phyloP scores from a whole-genome alignment of 2,888 invertebrate genomes.

The Ormyrus rosae region DNA sequence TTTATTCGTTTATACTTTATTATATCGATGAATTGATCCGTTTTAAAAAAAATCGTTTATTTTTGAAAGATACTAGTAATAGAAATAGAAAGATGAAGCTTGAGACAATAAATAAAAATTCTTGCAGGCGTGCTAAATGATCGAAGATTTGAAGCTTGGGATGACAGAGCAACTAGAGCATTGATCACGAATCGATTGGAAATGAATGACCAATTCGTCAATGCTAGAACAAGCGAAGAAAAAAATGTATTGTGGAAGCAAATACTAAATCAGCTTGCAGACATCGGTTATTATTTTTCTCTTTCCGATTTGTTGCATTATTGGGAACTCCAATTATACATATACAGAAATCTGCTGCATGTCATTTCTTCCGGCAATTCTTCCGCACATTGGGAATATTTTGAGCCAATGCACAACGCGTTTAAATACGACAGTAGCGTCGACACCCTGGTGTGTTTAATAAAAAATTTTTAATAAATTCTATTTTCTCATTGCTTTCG shows the following conservation, averaged over 20 bases:
- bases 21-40: neutral
- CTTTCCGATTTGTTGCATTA: conserved; percentile 2
- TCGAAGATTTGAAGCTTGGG: conserved; percentile 17
- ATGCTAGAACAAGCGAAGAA: conserved; percentile 2
- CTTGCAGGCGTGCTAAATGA: neutral
- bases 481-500: neutral
- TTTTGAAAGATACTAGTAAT: neutral
- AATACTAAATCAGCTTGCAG: conserved; percentile 7
- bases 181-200: conserved; percentile 9
- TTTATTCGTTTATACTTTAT: neutral
- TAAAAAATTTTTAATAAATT: neutral
- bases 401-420: conserved; percentile 35
- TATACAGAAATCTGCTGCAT: neutral
- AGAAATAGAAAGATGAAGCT: neutral
- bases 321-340: conserved; percentile 12
- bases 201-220: conserved; percentile 23
- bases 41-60: neutral
- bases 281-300: conserved; percentile 4
- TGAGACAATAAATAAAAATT: too few species aligned
- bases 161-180: conserved; percentile 16
- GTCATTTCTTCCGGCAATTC: neutral
- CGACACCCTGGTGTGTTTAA: conserved; percentile 7
- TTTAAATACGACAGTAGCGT: neutral
- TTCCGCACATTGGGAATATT: conserved; percentile 32
- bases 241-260: conserved; percentile 17